These are phyloP conservation scores for Trisateles emortualis DNA, from an alignment of 2,888 invertebrate species.

Conservation along the genomic window DNA sequence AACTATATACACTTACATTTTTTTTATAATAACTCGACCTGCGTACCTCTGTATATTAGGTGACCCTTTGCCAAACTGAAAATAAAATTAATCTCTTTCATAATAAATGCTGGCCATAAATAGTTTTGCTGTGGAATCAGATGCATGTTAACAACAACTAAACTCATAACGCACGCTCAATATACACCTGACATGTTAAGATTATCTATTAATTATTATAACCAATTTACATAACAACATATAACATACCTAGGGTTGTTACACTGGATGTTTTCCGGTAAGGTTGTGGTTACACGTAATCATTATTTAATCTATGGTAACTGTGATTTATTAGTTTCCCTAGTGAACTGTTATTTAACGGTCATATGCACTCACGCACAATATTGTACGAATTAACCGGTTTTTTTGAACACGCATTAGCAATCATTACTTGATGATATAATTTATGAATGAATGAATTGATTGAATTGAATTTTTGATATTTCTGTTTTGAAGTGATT, in stretches of 20 bases:
- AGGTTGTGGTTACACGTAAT: slow-evolving; percentile 32
- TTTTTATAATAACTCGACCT: too few species aligned
- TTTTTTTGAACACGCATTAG: not conserved
- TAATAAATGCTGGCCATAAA: too few species aligned
- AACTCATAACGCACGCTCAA: not conserved
- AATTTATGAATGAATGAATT: slow-evolving; percentile 2
- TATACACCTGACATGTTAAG: slow-evolving; percentile 4
- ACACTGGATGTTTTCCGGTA: slow-evolving; percentile 27
- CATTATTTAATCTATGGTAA: slow-evolving; percentile 31
- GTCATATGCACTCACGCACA: slow-evolving; percentile 11
- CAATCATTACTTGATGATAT: slow-evolving; percentile 15
- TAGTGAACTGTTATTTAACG: slow-evolving; percentile 32
- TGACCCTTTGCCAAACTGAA: too few species aligned
- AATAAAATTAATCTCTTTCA: too few species aligned
- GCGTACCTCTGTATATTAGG: too few species aligned
- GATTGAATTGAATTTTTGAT: too few species aligned
- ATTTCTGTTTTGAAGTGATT: too few species aligned
- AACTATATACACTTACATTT: too few species aligned
- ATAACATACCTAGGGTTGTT: slow-evolving; percentile 23
- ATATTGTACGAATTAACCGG: slow-evolving; percentile 4
- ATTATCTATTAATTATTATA: slow-evolving; percentile 28
- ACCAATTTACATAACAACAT: slow-evolving; percentile 29
- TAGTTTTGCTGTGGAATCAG: too few species aligned
- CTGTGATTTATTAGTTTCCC: slow-evolving; percentile 37
- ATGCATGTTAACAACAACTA: too few species aligned